Conservation (phyloP, 2,888 invertebrate genomes). For the Hesperia comma region DNA sequence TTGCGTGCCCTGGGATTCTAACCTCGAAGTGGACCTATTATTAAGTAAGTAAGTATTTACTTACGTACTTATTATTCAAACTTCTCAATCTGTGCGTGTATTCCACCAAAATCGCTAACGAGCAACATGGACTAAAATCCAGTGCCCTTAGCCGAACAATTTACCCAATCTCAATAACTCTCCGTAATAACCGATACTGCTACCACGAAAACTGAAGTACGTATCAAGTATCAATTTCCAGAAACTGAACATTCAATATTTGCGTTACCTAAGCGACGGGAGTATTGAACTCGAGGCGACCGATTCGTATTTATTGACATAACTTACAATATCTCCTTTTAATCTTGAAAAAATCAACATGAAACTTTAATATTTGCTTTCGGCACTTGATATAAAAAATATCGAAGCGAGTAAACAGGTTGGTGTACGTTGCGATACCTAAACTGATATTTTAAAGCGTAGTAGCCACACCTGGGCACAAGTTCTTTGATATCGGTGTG, state of each 20-base stretch:
- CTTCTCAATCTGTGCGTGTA: no score
- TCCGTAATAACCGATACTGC: background rate
- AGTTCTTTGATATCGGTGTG: constrained; percentile 14
- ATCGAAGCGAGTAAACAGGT: constrained; percentile 69
- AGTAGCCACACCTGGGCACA: constrained; percentile 28
- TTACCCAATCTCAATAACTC: background rate
- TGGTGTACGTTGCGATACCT: constrained; percentile 37
- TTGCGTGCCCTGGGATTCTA: no score
- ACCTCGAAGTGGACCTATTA: no score
- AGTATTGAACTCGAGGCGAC: constrained; percentile 65
- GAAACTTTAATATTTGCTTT: constrained; percentile 63
- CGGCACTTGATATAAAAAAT: constrained; percentile 77
- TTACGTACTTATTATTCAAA: no score
- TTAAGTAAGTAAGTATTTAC: no score
- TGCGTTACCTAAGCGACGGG: constrained; percentile 54
- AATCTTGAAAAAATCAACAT: constrained; percentile 79
- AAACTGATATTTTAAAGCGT: constrained; percentile 17
- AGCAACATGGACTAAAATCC: no score
- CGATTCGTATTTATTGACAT: constrained; percentile 57
- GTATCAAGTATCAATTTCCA: constrained; percentile 20
- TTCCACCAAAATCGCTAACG: no score
- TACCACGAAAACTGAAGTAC: constrained; percentile 18
- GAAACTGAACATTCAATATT: constrained; percentile 57
- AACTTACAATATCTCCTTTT: constrained; percentile 56
- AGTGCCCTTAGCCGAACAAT: no score